A percentile compares a stretch with the other conserved stretches of the same genome.
Evolutionary conservation across 2,888 invertebrate genomes (phyloP).

Genomic region (Mythimna pallens): DNA sequence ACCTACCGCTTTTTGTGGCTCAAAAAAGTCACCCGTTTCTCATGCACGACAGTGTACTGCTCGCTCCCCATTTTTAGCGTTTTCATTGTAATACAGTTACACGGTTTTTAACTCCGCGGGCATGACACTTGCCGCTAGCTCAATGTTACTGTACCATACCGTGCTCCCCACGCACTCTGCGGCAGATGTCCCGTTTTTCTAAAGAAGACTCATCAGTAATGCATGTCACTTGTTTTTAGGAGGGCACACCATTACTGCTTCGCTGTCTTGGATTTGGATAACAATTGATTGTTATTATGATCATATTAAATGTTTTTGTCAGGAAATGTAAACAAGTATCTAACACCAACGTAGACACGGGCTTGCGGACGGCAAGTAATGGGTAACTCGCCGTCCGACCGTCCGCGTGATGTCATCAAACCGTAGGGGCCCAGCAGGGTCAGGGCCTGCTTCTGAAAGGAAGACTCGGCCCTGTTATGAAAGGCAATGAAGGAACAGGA

Average conservation of each 20-base stretch:
- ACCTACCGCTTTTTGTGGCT: not conserved
- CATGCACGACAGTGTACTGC: conserved; percentile 68
- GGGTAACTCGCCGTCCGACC: too few species aligned
- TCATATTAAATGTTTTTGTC: too few species aligned
- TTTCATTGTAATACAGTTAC: conserved; percentile 87
- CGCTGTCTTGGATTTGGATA: not conserved
- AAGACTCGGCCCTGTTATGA: too few species aligned
- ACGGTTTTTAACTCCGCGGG: conserved; percentile 82
- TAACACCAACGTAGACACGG: too few species aligned
- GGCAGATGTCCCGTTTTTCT: conserved; percentile 56
- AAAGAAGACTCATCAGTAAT: conserved; percentile 48
- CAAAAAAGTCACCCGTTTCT: conserved; percentile 15
- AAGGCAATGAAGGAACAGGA: too few species aligned
- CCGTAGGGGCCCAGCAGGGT: too few species aligned
- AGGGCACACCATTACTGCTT: not conserved
- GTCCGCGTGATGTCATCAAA: too few species aligned
- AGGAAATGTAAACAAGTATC: too few species aligned
- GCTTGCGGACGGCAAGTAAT: too few species aligned
- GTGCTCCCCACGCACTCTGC: conserved; percentile 17
- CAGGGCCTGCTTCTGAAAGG: too few species aligned
- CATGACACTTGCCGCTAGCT: conserved; percentile 57
- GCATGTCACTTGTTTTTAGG: conserved; percentile 47
- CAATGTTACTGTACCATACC: conserved; percentile 20
- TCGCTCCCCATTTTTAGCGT: conserved; percentile 74
- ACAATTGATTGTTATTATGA: too few species aligned